Conservation (phyloP, 2,888 invertebrate genomes). For the Pyrochroa serraticornis region DNA sequence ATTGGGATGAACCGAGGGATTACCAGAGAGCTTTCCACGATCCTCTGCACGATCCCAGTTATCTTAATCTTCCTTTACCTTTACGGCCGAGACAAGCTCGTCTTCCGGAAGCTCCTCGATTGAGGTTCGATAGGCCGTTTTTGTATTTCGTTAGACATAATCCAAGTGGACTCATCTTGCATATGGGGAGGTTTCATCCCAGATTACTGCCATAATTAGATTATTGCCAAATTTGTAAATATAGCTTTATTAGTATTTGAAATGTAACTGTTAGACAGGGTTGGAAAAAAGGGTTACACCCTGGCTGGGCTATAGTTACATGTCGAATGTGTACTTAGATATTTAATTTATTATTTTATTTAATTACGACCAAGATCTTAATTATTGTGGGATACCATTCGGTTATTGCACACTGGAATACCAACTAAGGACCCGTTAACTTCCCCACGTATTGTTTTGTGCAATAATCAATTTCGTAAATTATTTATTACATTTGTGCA, state of each 20-base stretch:
- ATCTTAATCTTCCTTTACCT: conserved; percentile 67
- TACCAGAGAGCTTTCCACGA: conserved; percentile 74
- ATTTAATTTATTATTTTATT: conserved; percentile 26
- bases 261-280: conserved; percentile 21
- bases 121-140: conserved; percentile 87
- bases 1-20: conserved; percentile 62
- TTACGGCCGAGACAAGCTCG: conserved; percentile 75
- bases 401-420: conserved; percentile 12
- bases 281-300: conserved; percentile 1
- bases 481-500: too few species aligned
- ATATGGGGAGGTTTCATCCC: conserved; percentile 87
- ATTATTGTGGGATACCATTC: background rate
- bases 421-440: background rate
- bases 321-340: conserved; percentile 22
- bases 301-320: conserved; percentile 24
- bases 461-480: background rate
- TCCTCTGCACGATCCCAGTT: conserved; percentile 63
- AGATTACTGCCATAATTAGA: conserved; percentile 72
- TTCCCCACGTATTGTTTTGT: conserved; percentile 8
- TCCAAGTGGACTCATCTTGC: conserved; percentile 87
- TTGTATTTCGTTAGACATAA: conserved; percentile 88
- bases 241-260: conserved; percentile 24
- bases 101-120: conserved; percentile 72
- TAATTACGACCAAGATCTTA: background rate
- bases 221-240: conserved; percentile 27